These are phyloP conservation scores for Microhierax caerulescens DNA, from an alignment of 2,797 vertebrate species.

Conservation along the genomic window DNA sequence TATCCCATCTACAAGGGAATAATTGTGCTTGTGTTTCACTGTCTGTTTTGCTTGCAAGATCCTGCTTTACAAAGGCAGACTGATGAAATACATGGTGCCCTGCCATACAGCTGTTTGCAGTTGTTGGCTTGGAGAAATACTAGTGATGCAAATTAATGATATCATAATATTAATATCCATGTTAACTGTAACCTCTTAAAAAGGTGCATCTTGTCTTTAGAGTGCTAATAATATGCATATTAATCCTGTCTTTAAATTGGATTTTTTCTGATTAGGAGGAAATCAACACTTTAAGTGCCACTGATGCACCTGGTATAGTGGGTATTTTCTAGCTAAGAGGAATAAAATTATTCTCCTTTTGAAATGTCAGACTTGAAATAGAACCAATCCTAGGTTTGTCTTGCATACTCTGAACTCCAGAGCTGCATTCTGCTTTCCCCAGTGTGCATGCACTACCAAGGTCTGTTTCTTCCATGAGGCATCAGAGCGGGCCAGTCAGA, in stretches of 20 bases:
- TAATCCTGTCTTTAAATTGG: background rate
- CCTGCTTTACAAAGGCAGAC: background rate
- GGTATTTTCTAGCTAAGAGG: background rate
- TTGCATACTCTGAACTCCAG: background rate
- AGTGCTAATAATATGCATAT: background rate
- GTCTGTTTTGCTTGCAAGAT: background rate
- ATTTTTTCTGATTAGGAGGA: background rate
- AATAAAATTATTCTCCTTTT: background rate
- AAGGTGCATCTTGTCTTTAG: background rate
- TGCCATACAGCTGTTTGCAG: background rate
- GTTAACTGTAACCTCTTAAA: background rate
- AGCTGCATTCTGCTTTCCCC: background rate
- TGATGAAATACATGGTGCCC: background rate
- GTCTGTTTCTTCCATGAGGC: background rate
- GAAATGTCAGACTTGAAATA: background rate
- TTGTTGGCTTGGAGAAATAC: background rate
- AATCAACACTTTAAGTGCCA: background rate
- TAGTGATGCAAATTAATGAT: background rate
- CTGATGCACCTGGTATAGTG: background rate
- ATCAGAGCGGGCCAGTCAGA: constrained; percentile 43
- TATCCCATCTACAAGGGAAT: background rate
- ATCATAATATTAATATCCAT: background rate
- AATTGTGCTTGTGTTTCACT: background rate
- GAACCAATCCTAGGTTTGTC: background rate
- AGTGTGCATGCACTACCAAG: background rate